phyloP scores from a whole-genome alignment of 2,113 vertebrate genomes.

The Nannospalax galili region DNA sequence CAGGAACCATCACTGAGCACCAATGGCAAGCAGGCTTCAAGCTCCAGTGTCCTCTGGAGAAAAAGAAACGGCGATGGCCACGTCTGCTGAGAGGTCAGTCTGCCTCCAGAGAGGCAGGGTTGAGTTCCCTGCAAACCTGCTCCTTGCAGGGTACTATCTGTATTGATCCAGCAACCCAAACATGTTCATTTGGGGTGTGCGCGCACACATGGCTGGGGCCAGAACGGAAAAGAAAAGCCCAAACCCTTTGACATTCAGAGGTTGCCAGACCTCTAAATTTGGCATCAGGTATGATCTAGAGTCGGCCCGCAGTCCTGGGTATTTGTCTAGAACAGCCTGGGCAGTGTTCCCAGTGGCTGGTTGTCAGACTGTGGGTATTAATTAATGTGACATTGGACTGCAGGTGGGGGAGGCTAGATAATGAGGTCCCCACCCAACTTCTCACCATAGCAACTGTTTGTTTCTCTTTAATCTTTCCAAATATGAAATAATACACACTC shows the following conservation, averaged over 20 bases:
- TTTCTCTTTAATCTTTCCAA: slow-evolving; percentile 24
- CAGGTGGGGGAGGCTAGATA: neutral
- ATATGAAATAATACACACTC: neutral
- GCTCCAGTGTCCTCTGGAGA: neutral
- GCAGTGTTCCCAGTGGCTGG: slow-evolving; percentile 24
- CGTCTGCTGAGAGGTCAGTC: neutral
- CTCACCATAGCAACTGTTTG: slow-evolving; percentile 35
- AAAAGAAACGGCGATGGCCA: neutral
- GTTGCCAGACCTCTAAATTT: slow-evolving; percentile 11
- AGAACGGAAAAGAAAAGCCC: neutral
- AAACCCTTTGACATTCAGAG: slow-evolving; percentile 27
- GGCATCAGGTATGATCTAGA: slow-evolving; percentile 12
- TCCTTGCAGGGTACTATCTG: neutral
- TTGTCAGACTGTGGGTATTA: neutral
- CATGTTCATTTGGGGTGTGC: too few species aligned
- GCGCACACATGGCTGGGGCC: neutral
- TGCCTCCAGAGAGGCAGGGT: neutral
- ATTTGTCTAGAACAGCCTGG: neutral
- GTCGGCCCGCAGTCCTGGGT: neutral
- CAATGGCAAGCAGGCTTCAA: neutral
- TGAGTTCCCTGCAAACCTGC: neutral
- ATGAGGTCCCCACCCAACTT: neutral
- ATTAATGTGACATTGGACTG: too few species aligned
- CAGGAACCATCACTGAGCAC: neutral
- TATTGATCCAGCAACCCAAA: neutral